phyloP scores from a whole-genome alignment of 2,113 vertebrate species.

The Epinephelus lanceolatus region DNA sequence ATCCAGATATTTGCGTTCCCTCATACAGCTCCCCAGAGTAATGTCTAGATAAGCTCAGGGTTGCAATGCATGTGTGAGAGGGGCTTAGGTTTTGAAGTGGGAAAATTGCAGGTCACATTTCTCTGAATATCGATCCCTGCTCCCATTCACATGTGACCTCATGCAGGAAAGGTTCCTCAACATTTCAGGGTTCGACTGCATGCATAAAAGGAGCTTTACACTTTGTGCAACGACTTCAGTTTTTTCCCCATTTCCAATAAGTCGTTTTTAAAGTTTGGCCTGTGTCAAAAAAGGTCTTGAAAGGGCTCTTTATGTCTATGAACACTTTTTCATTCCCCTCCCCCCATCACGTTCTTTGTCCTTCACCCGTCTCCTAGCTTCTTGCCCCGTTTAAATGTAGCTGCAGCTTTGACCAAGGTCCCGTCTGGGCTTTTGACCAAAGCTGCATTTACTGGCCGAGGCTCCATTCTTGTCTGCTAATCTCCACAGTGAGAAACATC shows the following conservation, averaged over 20 bases:
- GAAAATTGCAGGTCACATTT: no score
- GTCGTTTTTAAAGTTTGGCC: not conserved
- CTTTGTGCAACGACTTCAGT: not conserved
- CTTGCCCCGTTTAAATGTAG: not conserved
- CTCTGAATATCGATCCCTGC: no score
- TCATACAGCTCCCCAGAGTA: no score
- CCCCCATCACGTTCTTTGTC: not conserved
- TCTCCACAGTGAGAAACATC: constrained; percentile 29
- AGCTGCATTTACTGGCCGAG: not conserved
- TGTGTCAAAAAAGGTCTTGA: not conserved
- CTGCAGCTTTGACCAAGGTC: not conserved
- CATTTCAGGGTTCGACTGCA: no score
- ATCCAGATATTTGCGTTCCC: no score
- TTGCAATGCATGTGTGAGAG: no score
- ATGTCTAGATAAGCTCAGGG: no score
- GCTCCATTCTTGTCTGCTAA: constrained; percentile 30
- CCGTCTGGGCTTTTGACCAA: constrained; percentile 16
- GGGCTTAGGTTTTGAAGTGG: no score
- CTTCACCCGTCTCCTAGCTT: not conserved
- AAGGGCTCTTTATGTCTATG: not conserved
- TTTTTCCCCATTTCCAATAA: no score
- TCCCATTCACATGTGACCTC: no score
- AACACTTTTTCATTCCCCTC: not conserved
- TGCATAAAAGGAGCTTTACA: not conserved
- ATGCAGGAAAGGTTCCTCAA: no score